Evolutionary conservation across 1,140 invertebrate genomes (phyloP).

Genomic region (Pararge aegeria): DNA sequence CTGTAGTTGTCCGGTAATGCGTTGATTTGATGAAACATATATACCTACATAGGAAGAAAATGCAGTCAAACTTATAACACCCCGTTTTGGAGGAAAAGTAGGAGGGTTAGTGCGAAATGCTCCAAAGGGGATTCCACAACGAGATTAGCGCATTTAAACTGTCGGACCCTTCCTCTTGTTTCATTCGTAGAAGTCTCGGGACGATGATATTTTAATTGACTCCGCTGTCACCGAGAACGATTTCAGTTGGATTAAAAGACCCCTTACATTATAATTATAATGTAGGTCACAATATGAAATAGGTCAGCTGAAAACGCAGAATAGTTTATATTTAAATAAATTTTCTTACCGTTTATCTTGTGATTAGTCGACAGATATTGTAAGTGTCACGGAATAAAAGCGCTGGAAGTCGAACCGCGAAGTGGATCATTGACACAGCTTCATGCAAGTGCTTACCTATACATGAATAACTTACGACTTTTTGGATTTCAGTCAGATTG

Average conservation of each 20-base stretch:
- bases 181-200: slow-evolving; percentile 15
- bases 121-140: slow-evolving; percentile 18
- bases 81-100: no score
- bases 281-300: not conserved
- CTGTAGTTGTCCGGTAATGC: no score
- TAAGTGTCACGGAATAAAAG: no score
- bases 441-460: no score
- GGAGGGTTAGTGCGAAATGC: slow-evolving; percentile 19
- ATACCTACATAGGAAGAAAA: no score
- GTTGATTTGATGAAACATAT: no score
- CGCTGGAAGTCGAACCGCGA: no score
- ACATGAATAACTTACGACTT: no score
- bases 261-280: not conserved
- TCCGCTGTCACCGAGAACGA: not conserved
- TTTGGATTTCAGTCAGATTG: no score
- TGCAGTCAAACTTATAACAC: no score
- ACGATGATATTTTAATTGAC: slow-evolving; percentile 8
- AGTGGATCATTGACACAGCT: no score
- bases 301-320: not conserved
- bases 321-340: not conserved
- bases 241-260: not conserved
- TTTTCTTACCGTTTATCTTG: slow-evolving; percentile 4
- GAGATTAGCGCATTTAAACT: slow-evolving; percentile 24
- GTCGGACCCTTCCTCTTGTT: slow-evolving; percentile 21
- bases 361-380: no score